Base-by-base conservation (phyloP, 2,797 vertebrate species). In the Sylvilagus floridanus region DNA sequence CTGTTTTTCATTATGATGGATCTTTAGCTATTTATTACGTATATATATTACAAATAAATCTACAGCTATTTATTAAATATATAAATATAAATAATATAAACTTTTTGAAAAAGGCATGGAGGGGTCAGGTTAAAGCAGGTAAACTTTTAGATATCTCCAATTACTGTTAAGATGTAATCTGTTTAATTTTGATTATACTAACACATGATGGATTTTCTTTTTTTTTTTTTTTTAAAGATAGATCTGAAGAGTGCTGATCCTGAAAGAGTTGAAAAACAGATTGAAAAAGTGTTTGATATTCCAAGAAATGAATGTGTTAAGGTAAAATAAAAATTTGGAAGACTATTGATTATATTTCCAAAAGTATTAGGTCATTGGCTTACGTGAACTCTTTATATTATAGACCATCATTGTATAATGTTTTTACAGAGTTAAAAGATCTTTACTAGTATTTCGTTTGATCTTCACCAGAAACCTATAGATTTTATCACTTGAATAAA, bases 211-310 rank as follows among this genome's bases (percentile, higher is more conserved):
- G 62, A 30, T 96, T 62, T 82, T 42, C 42, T 42, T 69, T 76
- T 92, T 68, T 95, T 73, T 96, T 57, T 69, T 76, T 92, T 83
- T 95, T 75, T 96, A 97, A 96, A 99, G 99, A 99, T 99, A 97
- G 99, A 99, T 97, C 98, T 99, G 96, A 99, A 99, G 98, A 99
- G 99, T 96, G 99, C 99, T 57, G 99, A 99, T 94, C 99, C 99
- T 75, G 99, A 99, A 93, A 98, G 98, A 95, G 99, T 99, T 90
- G 99, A 99, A 98, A 98, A 98, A 52, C 99, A 99, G 97, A 99
- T 99, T 89, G 99, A 99, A 97, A 99, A 99, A 79, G 97, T 99
- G 60, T 99, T 99, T 98, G 99, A 99, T 98, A 99, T 99, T 96
- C 99, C 99, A 60, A 10, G 86, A 26, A 98, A 98, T 63, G 99